phyloP scores from a whole-genome alignment of 2,113 vertebrate species.

The Vanacampus margaritifer region DNA sequence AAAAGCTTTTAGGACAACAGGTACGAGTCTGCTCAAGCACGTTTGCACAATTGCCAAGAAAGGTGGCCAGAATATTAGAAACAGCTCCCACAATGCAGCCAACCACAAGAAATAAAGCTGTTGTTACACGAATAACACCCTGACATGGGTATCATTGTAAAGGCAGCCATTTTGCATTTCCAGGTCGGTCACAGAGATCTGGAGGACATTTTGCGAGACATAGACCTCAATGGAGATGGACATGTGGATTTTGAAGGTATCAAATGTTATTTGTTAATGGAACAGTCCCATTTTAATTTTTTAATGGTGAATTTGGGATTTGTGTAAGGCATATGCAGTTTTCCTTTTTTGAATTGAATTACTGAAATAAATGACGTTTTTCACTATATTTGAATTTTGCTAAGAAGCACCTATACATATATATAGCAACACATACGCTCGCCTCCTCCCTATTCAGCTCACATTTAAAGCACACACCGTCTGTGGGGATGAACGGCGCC shows the following conservation, averaged over 20 bases:
- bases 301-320: too few species aligned
- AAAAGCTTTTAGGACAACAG: slow-evolving; percentile 93
- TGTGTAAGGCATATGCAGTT: not conserved
- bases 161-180: slow-evolving; percentile 13
- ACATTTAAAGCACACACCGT: slow-evolving; percentile 16
- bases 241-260: slow-evolving; percentile 95
- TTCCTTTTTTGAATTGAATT: not conserved
- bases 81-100: not conserved
- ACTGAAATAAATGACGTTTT: not conserved
- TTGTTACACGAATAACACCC: not conserved
- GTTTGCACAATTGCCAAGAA: not conserved
- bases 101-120: too few species aligned
- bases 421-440: not conserved
- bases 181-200: slow-evolving; percentile 93
- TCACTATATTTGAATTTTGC: not conserved
- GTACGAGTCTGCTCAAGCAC: slow-evolving; percentile 52
- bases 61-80: not conserved
- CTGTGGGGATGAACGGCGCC: slow-evolving; percentile 43
- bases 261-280: not conserved
- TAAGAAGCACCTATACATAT: not conserved
- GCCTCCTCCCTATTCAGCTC: not conserved
- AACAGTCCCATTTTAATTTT: not conserved
- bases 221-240: slow-evolving; percentile 95
- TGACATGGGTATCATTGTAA: not conserved
- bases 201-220: slow-evolving; percentile 93